phyloP scores from a whole-genome alignment of 2,888 invertebrate genomes.

The Muschampia plurimacula region DNA sequence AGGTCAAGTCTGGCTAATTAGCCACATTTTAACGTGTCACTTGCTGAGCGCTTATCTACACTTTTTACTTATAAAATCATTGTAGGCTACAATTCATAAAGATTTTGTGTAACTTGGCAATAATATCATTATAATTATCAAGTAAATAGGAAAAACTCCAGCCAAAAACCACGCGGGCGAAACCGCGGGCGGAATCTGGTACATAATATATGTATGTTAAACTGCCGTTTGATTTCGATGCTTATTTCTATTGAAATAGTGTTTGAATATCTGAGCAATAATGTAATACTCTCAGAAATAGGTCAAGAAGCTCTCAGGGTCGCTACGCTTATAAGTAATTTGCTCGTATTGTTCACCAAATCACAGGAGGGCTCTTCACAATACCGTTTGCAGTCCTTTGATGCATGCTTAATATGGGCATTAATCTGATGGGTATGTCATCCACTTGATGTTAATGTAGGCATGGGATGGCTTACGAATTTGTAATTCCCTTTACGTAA shows the following conservation, averaged over 20 bases:
- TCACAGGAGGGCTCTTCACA: constrained; percentile 67
- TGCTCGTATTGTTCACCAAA: constrained; percentile 75
- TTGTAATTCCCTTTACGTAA: constrained; percentile 62
- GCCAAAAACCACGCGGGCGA: too few relatives aligned
- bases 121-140: too few relatives aligned
- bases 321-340: constrained; percentile 72
- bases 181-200: not conserved
- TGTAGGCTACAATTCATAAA: too few relatives aligned
- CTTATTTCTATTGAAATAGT: not conserved
- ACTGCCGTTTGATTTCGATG: not conserved
- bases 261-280: constrained; percentile 43
- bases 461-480: constrained; percentile 63
- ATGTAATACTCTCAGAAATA: constrained; percentile 68
- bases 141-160: too few relatives aligned
- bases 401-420: constrained; percentile 80
- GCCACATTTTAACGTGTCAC: too few relatives aligned
- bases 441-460: constrained; percentile 77
- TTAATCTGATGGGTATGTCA: constrained; percentile 80
- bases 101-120: too few relatives aligned
- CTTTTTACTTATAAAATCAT: too few relatives aligned
- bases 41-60: too few relatives aligned
- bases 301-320: constrained; percentile 78
- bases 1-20: too few relatives aligned
- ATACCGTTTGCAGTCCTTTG: constrained; percentile 73
- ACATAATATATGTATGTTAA: not conserved